Evolutionary conservation across 37 sponge, comb jelly and placozoan species (phyloP).

Genomic region (Tethya wilhelma): DNA sequence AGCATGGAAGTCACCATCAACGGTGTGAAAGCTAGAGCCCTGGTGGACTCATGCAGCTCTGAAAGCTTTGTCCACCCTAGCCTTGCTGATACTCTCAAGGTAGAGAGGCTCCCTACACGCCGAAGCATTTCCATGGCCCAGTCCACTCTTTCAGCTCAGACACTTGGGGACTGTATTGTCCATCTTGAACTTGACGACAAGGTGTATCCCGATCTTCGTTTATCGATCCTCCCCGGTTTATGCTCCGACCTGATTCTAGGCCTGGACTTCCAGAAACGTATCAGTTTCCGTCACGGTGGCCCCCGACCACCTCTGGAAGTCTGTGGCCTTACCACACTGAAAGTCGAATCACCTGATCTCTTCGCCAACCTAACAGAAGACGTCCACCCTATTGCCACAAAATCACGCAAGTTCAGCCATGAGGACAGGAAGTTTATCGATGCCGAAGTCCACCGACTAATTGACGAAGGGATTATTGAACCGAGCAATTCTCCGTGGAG

Average conservation of each 20-base stretch:
- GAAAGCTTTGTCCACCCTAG: constrained; percentile 5
- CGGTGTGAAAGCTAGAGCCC: neutral
- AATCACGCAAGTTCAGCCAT: constrained; percentile 8
- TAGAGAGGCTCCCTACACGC: neutral
- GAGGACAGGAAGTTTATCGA: constrained; percentile 8
- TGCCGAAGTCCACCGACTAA: neutral
- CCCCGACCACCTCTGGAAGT: neutral
- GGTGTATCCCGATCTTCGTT: neutral
- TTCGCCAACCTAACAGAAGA: constrained; percentile 9
- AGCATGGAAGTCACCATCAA: neutral
- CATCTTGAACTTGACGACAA: neutral
- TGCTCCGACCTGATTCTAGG: constrained; percentile 6
- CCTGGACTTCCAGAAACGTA: constrained; percentile 4
- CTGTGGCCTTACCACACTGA: constrained; percentile 4
- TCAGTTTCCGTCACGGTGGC: neutral
- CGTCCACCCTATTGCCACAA: neutral
- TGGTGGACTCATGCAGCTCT: neutral
- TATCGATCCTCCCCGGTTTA: neutral
- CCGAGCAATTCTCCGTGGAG: constrained; percentile 15
- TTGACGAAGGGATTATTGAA: neutral
- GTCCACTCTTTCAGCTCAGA: neutral
- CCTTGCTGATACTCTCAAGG: neutral
- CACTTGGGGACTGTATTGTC: neutral
- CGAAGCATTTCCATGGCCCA: constrained; percentile 2
- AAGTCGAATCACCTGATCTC: constrained; percentile 4